Conservation (phyloP, 2,113 vertebrate species). For the Rattus rattus region DNA sequence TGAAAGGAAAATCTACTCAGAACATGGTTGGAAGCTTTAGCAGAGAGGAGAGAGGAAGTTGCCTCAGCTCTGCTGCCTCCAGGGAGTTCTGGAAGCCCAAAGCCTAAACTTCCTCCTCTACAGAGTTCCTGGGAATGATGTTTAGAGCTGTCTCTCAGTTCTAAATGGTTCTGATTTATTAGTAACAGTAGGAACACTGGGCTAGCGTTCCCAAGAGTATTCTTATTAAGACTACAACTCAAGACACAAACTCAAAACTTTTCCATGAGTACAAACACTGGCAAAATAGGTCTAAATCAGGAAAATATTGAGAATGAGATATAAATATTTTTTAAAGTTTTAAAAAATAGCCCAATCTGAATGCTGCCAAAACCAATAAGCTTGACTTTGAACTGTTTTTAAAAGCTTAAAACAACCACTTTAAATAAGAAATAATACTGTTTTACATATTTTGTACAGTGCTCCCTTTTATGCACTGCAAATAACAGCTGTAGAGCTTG, state of each 20-base stretch:
- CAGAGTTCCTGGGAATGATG: neutral
- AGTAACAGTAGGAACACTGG: conserved; percentile 46
- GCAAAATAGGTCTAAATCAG: conserved; percentile 48
- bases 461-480: neutral
- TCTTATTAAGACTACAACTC: conserved; percentile 43
- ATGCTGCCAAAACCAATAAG: conserved; percentile 55
- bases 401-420: conserved; percentile 27
- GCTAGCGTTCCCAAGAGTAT: conserved; percentile 54
- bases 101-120: neutral
- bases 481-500: neutral
- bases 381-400: neutral
- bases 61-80: neutral
- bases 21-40: neutral
- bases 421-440: conserved; percentile 45
- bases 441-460: neutral
- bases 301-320: conserved; percentile 59
- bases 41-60: neutral
- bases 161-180: conserved; percentile 45
- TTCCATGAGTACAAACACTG: conserved; percentile 39
- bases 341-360: conserved; percentile 55
- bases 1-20: neutral
- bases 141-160: conserved; percentile 18
- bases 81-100: neutral
- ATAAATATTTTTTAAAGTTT: conserved; percentile 42
- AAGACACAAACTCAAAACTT: conserved; percentile 64